Evolutionary conservation across 2,113 vertebrate genomes (phyloP).

Genomic region (Pomatorhinus ruficollis): DNA sequence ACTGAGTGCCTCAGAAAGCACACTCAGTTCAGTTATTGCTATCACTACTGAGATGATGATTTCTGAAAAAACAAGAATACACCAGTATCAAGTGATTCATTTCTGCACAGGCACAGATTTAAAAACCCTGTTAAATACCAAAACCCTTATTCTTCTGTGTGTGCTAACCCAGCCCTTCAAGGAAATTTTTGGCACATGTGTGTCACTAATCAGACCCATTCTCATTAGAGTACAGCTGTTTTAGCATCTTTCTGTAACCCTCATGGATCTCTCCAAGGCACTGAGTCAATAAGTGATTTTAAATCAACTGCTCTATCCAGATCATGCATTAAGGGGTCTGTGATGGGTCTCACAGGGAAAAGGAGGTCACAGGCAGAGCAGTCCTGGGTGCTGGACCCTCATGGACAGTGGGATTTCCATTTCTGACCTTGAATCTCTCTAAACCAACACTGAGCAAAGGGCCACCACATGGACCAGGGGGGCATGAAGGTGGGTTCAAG

Average conservation of each 20-base stretch:
- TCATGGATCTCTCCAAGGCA: not conserved
- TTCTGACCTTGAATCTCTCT: not conserved
- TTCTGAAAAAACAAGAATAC: not conserved
- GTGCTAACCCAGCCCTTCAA: slow-evolving; percentile 10
- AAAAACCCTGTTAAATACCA: not conserved
- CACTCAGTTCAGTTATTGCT: not conserved
- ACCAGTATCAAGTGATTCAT: not conserved
- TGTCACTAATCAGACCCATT: not conserved
- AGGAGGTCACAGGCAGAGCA: not conserved
- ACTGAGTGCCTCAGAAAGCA: not conserved
- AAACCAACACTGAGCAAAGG: not conserved
- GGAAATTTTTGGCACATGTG: not conserved
- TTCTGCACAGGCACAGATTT: not conserved
- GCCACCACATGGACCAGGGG: not conserved
- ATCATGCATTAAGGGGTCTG: not conserved
- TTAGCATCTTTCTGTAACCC: not conserved
- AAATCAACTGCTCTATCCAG: not conserved
- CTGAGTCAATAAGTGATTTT: not conserved
- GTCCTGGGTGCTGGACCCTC: not conserved
- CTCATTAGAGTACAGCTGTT: not conserved
- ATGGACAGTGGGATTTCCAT: not conserved
- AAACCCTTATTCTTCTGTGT: not conserved
- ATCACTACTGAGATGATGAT: not conserved
- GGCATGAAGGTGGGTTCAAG: not conserved
- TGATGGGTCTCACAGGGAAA: not conserved